Percentiles rank a stretch among this genome's conserved stretches.
Conservation (phyloP, 2,888 invertebrate genomes). For the Brachylomia viminalis region DNA sequence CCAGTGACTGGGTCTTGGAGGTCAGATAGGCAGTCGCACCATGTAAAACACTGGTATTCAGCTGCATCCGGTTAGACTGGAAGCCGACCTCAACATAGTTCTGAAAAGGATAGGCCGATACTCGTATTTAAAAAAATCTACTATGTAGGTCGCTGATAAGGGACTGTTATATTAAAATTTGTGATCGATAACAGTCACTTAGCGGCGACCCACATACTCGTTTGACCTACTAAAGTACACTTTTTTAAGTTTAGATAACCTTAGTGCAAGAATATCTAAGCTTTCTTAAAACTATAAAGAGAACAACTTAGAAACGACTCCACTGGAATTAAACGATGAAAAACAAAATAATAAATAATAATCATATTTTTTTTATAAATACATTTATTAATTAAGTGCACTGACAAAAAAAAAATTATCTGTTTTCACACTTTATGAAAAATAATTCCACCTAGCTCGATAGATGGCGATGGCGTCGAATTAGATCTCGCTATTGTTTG, state of each 20-base stretch:
- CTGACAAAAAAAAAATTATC: background rate
- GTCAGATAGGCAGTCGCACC: too few relatives aligned
- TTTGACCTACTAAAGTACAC: background rate
- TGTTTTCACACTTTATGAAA: background rate
- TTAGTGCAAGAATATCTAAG: background rate
- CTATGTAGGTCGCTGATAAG: too few relatives aligned
- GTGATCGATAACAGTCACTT: background rate
- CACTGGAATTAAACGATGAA: background rate
- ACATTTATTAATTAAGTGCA: background rate
- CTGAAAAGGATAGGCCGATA: too few relatives aligned
- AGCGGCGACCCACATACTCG: background rate
- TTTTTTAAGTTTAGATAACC: background rate
- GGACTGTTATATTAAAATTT: too few relatives aligned
- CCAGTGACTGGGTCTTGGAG: too few relatives aligned
- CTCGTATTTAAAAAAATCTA: too few relatives aligned
- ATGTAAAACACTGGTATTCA: too few relatives aligned
- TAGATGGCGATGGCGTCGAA: slow-evolving; percentile 42
- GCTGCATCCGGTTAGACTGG: too few relatives aligned
- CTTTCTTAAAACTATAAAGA: background rate
- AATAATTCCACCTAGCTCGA: slow-evolving; percentile 21
- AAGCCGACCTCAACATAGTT: too few relatives aligned
- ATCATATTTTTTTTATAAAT: background rate
- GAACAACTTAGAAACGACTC: background rate
- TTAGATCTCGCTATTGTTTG: slow-evolving; percentile 38
- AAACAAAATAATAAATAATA: background rate